Conservation (phyloP, 2,888 invertebrate species). For the Athalia rosae region DNA sequence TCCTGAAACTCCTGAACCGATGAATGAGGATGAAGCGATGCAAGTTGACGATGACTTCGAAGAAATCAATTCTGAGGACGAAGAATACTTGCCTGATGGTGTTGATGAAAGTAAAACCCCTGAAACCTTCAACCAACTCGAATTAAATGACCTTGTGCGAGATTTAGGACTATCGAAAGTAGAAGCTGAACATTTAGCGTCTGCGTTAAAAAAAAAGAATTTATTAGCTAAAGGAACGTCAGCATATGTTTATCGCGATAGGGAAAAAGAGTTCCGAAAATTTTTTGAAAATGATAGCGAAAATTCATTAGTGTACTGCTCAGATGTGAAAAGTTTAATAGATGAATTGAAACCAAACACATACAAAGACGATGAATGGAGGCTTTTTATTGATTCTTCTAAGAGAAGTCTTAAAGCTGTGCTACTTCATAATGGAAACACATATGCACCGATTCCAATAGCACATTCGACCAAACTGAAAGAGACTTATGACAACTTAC, state of each 20-base stretch:
- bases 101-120: too few relatives aligned
- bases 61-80: background rate
- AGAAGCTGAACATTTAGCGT: conserved; percentile 50
- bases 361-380: conserved; percentile 52
- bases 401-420: conserved; percentile 55
- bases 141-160: conserved; percentile 54
- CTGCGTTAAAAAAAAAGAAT: conserved; percentile 53
- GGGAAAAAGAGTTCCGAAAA: conserved; percentile 43
- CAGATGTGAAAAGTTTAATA: conserved; percentile 44
- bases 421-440: conserved; percentile 56
- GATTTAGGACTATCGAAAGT: conserved; percentile 53
- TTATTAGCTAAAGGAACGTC: conserved; percentile 44
- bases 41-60: background rate
- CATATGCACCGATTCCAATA: conserved; percentile 59
- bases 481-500: conserved; percentile 51
- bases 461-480: conserved; percentile 51
- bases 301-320: conserved; percentile 49
- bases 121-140: conserved; percentile 23
- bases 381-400: conserved; percentile 57
- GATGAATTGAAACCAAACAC: conserved; percentile 32
- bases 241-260: conserved; percentile 46
- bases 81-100: too few relatives aligned
- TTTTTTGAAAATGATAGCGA: conserved; percentile 48
- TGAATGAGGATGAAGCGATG: background rate
- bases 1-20: background rate